Evolutionary conservation across 2,113 vertebrate genomes (phyloP), one percentile per base, ranked within the genome.

Genomic region (Pithys albifrons): DNA sequence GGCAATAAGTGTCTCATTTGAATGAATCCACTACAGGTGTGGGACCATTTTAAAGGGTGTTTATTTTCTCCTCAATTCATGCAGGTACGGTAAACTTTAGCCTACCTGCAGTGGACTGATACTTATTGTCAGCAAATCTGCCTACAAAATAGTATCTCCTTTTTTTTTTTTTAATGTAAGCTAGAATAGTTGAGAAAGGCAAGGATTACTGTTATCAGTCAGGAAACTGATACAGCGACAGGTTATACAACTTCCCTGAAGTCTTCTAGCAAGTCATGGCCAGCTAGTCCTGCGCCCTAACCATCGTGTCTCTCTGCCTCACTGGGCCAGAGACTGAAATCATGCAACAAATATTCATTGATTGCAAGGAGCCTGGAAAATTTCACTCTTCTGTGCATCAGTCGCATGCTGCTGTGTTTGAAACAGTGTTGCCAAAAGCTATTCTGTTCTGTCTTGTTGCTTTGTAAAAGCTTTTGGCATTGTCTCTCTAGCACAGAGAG

Each of bases 331-430:
- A 67, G 62, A 33, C 39, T 89, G 70, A 92, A 92, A 80, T 88
- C 27, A 58, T 54, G 31, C 69, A 46, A 51, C 65, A 57, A 82
- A 43, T 87, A 79, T 75, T 81, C 31, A 41, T 20, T 41, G 55
- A 85, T 80, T 93, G 85, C 61, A 90, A n/a, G 75, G 37, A 86
- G n/a, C 37, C 82, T 64, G 45, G 79, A 91, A 51, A 95, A 80
- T 90, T 62, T 84, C 9, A n/a, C 64, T 54, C 91, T 93, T 62
- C 74, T 41, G 25, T 88, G 46, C 24, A 91, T n/a, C 33, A 88
- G 64, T 85, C 46, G 37, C 54, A 57, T 59, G n/a, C 55, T 76
- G 83, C 15, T 79, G 43, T 81, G 48, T 86, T 84, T 95, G 73
- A 87, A 93, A 45, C 58, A 64, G 18, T 14, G 22, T 82, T 94